Conservation (phyloP, 2,113 vertebrate species). For the Paracanthobrama guichenoti region DNA sequence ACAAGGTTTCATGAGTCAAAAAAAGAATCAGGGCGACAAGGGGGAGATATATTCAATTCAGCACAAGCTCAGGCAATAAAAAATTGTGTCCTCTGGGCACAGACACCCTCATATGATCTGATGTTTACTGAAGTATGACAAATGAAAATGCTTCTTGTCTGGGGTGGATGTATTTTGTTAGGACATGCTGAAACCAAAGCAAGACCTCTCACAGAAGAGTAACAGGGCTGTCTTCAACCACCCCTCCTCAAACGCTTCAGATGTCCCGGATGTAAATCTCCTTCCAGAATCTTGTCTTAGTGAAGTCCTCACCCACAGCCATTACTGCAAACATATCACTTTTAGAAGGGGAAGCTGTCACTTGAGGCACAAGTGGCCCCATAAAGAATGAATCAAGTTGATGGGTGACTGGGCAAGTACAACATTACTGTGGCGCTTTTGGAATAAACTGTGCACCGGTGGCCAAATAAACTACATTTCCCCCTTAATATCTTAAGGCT, state of each 20-base stretch:
- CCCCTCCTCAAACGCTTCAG: slow-evolving; percentile 13
- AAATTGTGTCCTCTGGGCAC: background rate
- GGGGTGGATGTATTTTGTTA: background rate
- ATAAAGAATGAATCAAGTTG: background rate
- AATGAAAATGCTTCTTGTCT: slow-evolving; percentile 36
- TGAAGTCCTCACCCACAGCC: background rate
- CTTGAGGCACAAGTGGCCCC: background rate
- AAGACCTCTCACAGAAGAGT: slow-evolving; percentile 25
- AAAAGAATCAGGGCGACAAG: background rate
- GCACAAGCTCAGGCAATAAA: slow-evolving; percentile 29
- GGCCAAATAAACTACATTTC: background rate
- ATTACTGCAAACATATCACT: slow-evolving; percentile 2
- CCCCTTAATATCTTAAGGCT: background rate
- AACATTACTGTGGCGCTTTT: background rate
- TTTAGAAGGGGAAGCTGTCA: slow-evolving; percentile 6
- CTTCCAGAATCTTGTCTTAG: background rate
- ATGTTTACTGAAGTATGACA: slow-evolving; percentile 3
- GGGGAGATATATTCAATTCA: slow-evolving; percentile 20
- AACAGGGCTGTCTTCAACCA: slow-evolving; percentile 21
- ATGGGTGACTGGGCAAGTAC: background rate
- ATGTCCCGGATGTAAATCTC: slow-evolving; percentile 30
- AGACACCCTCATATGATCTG: slow-evolving; percentile 25
- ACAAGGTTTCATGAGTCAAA: slow-evolving; percentile 10
- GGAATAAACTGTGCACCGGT: background rate
- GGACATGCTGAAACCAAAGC: slow-evolving; percentile 34